phyloP scores from a whole-genome alignment of 1,140 invertebrate genomes.

The Drosophila hydei region DNA sequence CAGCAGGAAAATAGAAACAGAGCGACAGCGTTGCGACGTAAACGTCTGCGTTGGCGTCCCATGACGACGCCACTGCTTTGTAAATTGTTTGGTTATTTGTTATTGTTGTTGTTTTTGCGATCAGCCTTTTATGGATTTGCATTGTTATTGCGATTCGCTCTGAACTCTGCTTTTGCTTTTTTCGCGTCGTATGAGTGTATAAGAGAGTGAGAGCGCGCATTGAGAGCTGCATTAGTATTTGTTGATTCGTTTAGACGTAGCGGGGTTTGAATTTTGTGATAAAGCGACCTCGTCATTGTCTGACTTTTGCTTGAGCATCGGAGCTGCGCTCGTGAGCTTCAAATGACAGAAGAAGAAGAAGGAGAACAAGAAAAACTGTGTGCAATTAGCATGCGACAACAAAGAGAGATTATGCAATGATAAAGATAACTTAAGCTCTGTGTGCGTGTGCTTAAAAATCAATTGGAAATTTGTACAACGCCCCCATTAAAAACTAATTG shows the following conservation, averaged over 20 bases:
- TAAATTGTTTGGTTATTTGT: slow-evolving; percentile 37
- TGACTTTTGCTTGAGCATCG: slow-evolving; percentile 11
- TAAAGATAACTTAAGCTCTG: slow-evolving; percentile 18
- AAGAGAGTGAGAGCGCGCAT: background rate
- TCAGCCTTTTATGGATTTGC: slow-evolving; percentile 30
- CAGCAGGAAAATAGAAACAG: slow-evolving; percentile 68
- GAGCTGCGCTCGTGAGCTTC: slow-evolving; percentile 5
- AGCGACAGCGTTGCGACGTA: slow-evolving; percentile 18
- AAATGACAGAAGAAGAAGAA: background rate
- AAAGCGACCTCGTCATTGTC: slow-evolving; percentile 35
- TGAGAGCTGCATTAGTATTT: slow-evolving; percentile 6
- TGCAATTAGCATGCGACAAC: slow-evolving; percentile 27
- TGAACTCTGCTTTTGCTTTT: background rate
- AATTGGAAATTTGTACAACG: slow-evolving; percentile 67
- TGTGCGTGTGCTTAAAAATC: slow-evolving; percentile 69
- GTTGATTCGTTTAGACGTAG: slow-evolving; percentile 15
- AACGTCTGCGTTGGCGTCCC: slow-evolving; percentile 32
- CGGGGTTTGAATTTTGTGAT: slow-evolving; percentile 31
- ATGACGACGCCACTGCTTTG: slow-evolving; percentile 22
- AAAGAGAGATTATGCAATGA: slow-evolving; percentile 43
- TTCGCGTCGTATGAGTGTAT: background rate
- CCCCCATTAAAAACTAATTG: slow-evolving; percentile 74
- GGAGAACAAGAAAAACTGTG: slow-evolving; percentile 3
- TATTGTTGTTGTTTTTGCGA: slow-evolving; percentile 27
- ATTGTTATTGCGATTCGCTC: slow-evolving; percentile 21